Percentiles rank a stretch among this genome's conserved stretches.
These are phyloP conservation scores for Panagrolaimus sp. DNA, from an alignment of 1,140 invertebrate species.

Conservation along the genomic window DNA sequence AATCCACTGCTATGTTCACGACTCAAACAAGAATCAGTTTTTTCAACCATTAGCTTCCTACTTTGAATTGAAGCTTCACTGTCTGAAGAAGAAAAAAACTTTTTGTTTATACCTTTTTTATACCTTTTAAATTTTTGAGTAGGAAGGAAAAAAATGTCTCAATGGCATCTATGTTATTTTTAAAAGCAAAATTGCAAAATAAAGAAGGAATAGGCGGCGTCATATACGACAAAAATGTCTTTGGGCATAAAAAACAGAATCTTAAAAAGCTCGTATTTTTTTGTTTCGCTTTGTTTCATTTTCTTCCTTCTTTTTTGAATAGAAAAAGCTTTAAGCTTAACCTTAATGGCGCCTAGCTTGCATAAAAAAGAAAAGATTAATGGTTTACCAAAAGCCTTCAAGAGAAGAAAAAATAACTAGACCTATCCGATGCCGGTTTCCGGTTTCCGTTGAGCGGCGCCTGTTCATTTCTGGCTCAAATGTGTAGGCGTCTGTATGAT, in stretches of 20 bases:
- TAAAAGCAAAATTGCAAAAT: slow-evolving; percentile 1
- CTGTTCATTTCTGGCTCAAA: too few relatives aligned
- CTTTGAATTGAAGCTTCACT: background rate
- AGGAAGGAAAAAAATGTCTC: background rate
- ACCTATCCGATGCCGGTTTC: slow-evolving; percentile 9
- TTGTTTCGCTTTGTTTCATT: background rate
- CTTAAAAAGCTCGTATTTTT: too few relatives aligned
- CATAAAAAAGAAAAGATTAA: slow-evolving; percentile 9
- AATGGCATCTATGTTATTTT: background rate
- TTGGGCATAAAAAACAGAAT: too few relatives aligned
- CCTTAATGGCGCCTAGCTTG: background rate
- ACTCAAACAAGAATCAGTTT: background rate
- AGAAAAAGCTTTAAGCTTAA: background rate
- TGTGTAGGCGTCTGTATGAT: too few relatives aligned
- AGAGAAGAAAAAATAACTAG: background rate
- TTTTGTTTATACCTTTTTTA: too few relatives aligned
- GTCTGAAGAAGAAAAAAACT: background rate
- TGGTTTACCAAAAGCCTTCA: slow-evolving; percentile 6
- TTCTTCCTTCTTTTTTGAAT: background rate
- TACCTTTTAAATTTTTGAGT: too few relatives aligned
- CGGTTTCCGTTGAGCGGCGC: background rate
- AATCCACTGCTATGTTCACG: slow-evolving; percentile 8
- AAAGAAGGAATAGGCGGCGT: background rate
- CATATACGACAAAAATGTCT: too few relatives aligned
- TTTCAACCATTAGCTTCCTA: slow-evolving; percentile 4